Conservation (phyloP, 2,888 invertebrate genomes). For the Gastracanthus pulcherrimus region DNA sequence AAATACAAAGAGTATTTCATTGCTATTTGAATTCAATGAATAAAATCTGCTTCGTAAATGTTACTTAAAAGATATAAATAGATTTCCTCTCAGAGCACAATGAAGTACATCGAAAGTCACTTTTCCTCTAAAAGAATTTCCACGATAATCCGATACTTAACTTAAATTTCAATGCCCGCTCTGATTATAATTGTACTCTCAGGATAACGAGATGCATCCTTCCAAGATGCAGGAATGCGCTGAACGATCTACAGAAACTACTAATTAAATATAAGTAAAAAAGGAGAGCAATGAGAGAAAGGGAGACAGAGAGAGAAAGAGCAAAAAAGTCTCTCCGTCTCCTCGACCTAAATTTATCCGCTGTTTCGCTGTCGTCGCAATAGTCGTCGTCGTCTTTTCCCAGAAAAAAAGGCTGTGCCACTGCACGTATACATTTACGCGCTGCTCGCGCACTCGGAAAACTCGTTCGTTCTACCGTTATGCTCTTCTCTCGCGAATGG, state of each 20-base stretch:
- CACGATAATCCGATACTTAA: background rate
- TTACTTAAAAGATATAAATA: background rate
- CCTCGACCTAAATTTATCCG: constrained; percentile 49
- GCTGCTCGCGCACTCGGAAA: constrained; percentile 19
- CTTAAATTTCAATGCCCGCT: background rate
- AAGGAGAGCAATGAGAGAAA: too few relatives aligned
- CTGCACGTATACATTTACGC: background rate
- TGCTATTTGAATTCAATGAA: background rate
- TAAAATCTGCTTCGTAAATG: background rate
- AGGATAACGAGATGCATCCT: constrained; percentile 1
- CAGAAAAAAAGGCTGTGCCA: background rate
- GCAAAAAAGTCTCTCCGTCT: background rate
- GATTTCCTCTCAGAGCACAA: background rate
- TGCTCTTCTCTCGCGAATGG: constrained; percentile 22
- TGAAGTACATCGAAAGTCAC: background rate
- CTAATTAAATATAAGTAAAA: constrained; percentile 45
- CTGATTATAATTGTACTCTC: background rate
- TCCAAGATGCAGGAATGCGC: background rate
- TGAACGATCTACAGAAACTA: background rate
- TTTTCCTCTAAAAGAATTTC: background rate
- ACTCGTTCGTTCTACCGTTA: constrained; percentile 13
- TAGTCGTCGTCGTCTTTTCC: background rate
- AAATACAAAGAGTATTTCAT: too few relatives aligned
- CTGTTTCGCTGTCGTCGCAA: background rate
- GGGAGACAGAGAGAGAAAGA: background rate